phyloP scores from a whole-genome alignment of 2,888 invertebrate genomes.

The Parnassius orleans region DNA sequence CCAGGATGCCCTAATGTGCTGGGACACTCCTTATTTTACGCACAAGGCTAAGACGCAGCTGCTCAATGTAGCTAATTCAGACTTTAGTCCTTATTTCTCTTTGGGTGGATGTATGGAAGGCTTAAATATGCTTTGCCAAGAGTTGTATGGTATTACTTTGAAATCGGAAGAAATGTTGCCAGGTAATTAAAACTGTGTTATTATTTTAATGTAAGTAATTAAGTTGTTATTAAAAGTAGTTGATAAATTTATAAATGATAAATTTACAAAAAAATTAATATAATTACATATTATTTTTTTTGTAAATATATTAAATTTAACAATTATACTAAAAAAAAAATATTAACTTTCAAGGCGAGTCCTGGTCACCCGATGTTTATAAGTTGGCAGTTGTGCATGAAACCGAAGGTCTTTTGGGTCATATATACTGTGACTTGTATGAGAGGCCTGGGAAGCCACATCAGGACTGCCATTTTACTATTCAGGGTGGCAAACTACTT shows the following conservation, averaged over 20 bases:
- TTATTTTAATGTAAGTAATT: too few species aligned
- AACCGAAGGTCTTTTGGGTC: slow-evolving; percentile 90
- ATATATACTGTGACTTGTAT: slow-evolving; percentile 98
- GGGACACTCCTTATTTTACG: slow-evolving; percentile 95
- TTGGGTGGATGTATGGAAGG: slow-evolving; percentile 98
- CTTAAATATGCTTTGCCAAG: slow-evolving; percentile 91
- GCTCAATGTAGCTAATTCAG: slow-evolving; percentile 85
- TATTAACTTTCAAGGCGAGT: slow-evolving; percentile 81
- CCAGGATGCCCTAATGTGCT: slow-evolving; percentile 77
- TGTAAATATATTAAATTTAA: too few species aligned
- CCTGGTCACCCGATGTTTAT: slow-evolving; percentile 93
- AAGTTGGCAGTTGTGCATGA: slow-evolving; percentile 95
- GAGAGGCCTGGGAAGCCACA: slow-evolving; percentile 94
- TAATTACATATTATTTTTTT: too few species aligned
- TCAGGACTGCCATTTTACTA: slow-evolving; percentile 99
- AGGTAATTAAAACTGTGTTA: slow-evolving; percentile 60
- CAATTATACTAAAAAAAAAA: too few species aligned
- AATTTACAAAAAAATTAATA: too few species aligned
- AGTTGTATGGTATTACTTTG: slow-evolving; percentile 90
- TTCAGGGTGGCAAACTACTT: slow-evolving; percentile 93
- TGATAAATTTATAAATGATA: too few species aligned
- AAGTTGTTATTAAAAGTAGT: too few species aligned
- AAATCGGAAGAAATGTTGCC: slow-evolving; percentile 85
- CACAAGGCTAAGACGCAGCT: slow-evolving; percentile 86
- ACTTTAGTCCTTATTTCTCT: slow-evolving; percentile 93